Evolutionary conservation across 2,888 invertebrate genomes (phyloP), one percentile per base, ranked within the genome.

Genomic region (Caenorhabditis sp.): DNA sequence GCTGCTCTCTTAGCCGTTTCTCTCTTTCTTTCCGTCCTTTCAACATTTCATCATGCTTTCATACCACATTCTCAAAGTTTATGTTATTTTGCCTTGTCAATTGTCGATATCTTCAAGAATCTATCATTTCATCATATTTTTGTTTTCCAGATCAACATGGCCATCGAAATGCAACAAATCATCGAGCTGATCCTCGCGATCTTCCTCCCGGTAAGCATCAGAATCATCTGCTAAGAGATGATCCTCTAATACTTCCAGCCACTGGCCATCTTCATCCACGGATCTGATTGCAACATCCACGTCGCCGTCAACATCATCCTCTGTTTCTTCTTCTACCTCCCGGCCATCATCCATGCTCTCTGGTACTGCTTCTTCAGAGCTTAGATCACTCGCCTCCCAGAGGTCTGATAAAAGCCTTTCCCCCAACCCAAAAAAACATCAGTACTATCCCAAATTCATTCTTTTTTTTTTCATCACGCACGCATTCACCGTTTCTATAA

Each of bases 121-220:
- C n/a, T n/a, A n/a, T n/a, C 40, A 55, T 40, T 37, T 55, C 26
- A 47, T 15, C 13, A 13, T 15, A 24, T 20, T n/a, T n/a, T n/a
- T 35, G 47, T 50, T 11, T 68, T 68, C 28, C 62, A 67, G 62
- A 47, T 18, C 65, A 78, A 40, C 65, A 89, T 89, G 89, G 89
- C 89, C 32, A 87, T 88, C 82, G 86, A 85, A 76, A 85, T 85
- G 76, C 89, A 89, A 71, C 88, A 88, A 79, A 89, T 90, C 84
- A 89, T 90, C 85, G 90, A 90, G 85, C 67, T 90, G 40, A 89
- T 90, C 71, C 87, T 90, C 62, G 88, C 88, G 76, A 88, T 90
- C 82, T 87, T 90, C 87, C 76, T 90, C 22, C 89, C 90, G 58
- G 90, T 90, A 61, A 78, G 86, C 35, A 60, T 24, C n/a, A 32